These are phyloP conservation scores for Sorex maritimensis DNA, from an alignment of 2,797 vertebrate genomes.

Conservation along the genomic window DNA sequence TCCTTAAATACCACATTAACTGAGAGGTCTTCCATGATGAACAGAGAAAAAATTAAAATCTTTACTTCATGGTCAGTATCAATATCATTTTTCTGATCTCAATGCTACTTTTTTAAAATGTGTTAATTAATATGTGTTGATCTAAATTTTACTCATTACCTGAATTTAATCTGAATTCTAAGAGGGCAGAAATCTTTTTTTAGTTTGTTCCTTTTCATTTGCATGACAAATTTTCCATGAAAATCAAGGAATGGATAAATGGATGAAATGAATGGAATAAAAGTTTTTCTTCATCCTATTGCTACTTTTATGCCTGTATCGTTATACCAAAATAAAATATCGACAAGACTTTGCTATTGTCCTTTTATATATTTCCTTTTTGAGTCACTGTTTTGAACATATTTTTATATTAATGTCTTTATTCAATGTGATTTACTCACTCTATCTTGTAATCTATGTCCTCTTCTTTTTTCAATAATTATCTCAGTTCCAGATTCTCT, in stretches of 20 bases:
- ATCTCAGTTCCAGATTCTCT: neutral
- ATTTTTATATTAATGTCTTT: neutral
- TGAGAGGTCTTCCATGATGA: neutral
- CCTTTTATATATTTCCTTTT: conserved; percentile 7
- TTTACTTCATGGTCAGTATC: neutral
- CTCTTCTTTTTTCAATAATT: conserved; percentile 31
- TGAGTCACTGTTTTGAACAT: neutral
- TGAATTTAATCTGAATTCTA: neutral
- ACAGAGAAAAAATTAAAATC: neutral
- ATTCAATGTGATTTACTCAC: neutral
- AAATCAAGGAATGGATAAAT: neutral
- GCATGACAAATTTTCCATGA: neutral
- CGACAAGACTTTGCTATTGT: neutral
- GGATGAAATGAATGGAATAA: neutral
- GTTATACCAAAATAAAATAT: neutral
- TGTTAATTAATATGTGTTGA: neutral
- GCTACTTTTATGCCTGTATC: neutral
- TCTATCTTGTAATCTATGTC: neutral
- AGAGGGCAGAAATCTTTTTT: neutral
- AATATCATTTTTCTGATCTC: neutral
- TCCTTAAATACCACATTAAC: neutral
- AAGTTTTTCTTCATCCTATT: neutral
- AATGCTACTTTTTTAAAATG: neutral
- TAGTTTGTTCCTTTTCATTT: neutral
- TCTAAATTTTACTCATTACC: neutral